phyloP scores from a whole-genome alignment of 92 coral and sea anemone genomes.

The Blastomussa wellsi region DNA sequence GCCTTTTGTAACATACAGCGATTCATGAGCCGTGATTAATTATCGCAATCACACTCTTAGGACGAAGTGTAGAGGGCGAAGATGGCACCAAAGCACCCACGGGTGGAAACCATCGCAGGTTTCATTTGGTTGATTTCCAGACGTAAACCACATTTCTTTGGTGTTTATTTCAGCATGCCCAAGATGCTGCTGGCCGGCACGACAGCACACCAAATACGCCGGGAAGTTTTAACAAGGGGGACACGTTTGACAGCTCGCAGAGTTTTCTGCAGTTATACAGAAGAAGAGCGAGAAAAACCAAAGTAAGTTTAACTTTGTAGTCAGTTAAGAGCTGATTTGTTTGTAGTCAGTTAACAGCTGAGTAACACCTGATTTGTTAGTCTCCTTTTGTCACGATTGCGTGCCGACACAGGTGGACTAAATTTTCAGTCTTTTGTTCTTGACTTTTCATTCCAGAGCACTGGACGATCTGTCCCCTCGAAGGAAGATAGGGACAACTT shows the following conservation, averaged over 20 bases:
- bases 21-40: too few species aligned
- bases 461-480: slow-evolving; percentile 85
- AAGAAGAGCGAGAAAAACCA: slow-evolving; percentile 70
- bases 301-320: slow-evolving; percentile 64
- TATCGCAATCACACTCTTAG: too few species aligned
- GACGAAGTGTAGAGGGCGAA: too few species aligned
- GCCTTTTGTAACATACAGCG: too few species aligned
- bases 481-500: slow-evolving; percentile 88
- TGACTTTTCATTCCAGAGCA: slow-evolving; percentile 44
- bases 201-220: slow-evolving; percentile 79
- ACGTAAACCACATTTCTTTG: neutral
- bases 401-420: neutral
- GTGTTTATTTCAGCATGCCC: slow-evolving; percentile 47
- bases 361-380: neutral
- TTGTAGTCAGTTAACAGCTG: too few species aligned
- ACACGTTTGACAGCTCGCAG: slow-evolving; percentile 73
- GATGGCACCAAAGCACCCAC: neutral
- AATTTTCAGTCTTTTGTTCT: neutral
- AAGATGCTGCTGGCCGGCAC: slow-evolving; percentile 54
- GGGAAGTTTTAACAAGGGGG: slow-evolving; percentile 73
- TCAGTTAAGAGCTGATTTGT: too few species aligned
- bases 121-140: neutral
- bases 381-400: neutral
- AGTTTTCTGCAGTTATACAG: slow-evolving; percentile 86
- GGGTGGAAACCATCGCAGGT: too few species aligned